phyloP scores from a whole-genome alignment of 2,797 vertebrate species.

The Alosa sapidissima region DNA sequence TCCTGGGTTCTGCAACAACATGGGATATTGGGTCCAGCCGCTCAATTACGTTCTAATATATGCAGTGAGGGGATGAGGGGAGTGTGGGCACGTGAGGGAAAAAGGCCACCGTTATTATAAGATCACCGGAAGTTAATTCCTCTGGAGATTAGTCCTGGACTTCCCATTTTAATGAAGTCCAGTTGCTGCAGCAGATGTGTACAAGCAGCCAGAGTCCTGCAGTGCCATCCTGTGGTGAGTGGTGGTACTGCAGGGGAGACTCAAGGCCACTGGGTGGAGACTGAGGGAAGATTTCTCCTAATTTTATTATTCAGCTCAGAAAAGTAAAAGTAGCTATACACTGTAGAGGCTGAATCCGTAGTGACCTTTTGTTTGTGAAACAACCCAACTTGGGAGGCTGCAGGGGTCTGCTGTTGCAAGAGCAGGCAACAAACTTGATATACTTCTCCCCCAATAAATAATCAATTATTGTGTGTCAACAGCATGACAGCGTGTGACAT shows the following conservation, averaged over 20 bases:
- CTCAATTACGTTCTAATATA: constrained; percentile 11
- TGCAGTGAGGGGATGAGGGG: constrained; percentile 23
- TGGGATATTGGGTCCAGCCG: background rate
- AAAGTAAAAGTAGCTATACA: constrained; percentile 64
- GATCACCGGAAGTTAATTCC: constrained; percentile 69
- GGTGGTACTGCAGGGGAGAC: background rate
- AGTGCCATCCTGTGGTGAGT: constrained; percentile 33
- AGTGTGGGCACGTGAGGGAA: constrained; percentile 45
- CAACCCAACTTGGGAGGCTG: background rate
- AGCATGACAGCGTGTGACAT: background rate
- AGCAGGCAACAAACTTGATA: constrained; percentile 14
- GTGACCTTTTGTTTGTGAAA: constrained; percentile 40
- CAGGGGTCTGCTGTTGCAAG: background rate
- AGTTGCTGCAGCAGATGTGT: background rate
- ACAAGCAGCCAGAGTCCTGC: background rate
- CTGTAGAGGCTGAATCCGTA: constrained; percentile 62
- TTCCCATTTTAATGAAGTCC: constrained; percentile 46
- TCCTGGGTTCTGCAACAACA: background rate
- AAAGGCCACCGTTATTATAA: constrained; percentile 66
- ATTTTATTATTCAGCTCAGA: constrained; percentile 67
- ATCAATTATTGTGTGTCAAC: constrained; percentile 9
- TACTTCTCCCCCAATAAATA: background rate
- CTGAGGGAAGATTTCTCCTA: constrained; percentile 65
- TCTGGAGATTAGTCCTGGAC: constrained; percentile 60
- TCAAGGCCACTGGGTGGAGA: background rate